Conservation (phyloP, 2,113 vertebrate species). For the Anarrhichthys ocellatus region DNA sequence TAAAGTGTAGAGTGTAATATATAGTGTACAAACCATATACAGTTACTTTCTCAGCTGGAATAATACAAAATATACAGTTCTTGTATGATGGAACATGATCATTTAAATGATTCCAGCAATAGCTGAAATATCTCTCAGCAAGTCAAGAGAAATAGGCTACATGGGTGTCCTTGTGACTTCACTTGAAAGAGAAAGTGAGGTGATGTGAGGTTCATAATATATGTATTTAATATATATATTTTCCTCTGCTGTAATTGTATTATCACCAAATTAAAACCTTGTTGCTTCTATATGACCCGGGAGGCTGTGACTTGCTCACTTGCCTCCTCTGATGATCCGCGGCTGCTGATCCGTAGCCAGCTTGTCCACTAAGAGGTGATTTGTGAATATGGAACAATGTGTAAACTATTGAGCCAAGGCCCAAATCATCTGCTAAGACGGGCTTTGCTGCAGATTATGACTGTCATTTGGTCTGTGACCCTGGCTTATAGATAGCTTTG, state of each 20-base stretch:
- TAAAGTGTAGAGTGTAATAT: not conserved
- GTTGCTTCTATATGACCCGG: not conserved
- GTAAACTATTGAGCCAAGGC: conserved; percentile 75
- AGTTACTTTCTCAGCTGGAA: not conserved
- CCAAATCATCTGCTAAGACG: conserved; percentile 76
- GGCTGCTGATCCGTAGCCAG: conserved; percentile 41
- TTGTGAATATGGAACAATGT: conserved; percentile 78
- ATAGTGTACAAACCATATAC: not conserved
- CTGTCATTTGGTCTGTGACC: conserved; percentile 66
- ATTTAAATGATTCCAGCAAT: not conserved
- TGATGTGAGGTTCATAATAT: not conserved
- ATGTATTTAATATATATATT: not conserved
- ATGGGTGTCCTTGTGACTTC: not conserved
- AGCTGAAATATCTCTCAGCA: not conserved
- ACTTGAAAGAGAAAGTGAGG: not conserved
- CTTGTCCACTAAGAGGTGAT: conserved; percentile 63
- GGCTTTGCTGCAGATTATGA: conserved; percentile 78
- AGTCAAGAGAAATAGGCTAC: not conserved
- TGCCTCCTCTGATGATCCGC: conserved; percentile 20
- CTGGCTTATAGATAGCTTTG: conserved; percentile 79
- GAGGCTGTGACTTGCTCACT: conserved; percentile 6
- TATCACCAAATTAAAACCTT: conserved; percentile 1
- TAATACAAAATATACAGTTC: not conserved
- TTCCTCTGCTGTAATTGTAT: not conserved
- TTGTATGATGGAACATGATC: not conserved